Percentiles rank a stretch among this genome's conserved stretches.
Evolutionary conservation across 2,113 vertebrate species (phyloP).

Genomic region (Neomonachus schauinslandi): DNA sequence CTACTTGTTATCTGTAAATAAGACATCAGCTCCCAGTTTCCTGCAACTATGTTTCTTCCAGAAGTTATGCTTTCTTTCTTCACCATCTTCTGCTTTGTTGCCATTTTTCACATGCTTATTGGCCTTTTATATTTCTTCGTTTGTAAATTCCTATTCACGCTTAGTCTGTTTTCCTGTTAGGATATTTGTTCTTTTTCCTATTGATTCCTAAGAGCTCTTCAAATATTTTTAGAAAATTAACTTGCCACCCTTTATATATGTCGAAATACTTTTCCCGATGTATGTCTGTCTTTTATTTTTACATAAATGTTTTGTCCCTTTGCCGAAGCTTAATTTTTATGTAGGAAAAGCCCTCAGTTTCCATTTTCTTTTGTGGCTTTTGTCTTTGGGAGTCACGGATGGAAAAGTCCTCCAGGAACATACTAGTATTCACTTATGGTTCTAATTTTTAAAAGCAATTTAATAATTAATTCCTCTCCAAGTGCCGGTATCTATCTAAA

Average conservation of each 20-base stretch:
- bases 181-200: not conserved
- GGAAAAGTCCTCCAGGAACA: not conserved
- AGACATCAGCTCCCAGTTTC: not conserved
- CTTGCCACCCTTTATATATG: not conserved
- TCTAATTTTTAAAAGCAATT: slow-evolving; percentile 12
- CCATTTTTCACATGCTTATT: not conserved
- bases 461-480: not conserved
- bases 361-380: not conserved
- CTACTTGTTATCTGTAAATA: not conserved
- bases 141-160: not conserved
- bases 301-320: not conserved
- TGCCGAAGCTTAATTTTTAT: not conserved
- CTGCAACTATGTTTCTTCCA: not conserved
- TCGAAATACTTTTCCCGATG: not conserved
- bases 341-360: not conserved
- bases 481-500: not conserved
- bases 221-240: not conserved
- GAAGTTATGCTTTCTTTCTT: not conserved
- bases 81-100: not conserved
- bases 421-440: not conserved
- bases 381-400: not conserved
- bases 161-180: not conserved
- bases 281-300: not conserved
- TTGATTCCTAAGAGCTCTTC: not conserved
- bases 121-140: not conserved